phyloP scores from a whole-genome alignment of 2,113 vertebrate species.

The Poicephalus meyeri region DNA sequence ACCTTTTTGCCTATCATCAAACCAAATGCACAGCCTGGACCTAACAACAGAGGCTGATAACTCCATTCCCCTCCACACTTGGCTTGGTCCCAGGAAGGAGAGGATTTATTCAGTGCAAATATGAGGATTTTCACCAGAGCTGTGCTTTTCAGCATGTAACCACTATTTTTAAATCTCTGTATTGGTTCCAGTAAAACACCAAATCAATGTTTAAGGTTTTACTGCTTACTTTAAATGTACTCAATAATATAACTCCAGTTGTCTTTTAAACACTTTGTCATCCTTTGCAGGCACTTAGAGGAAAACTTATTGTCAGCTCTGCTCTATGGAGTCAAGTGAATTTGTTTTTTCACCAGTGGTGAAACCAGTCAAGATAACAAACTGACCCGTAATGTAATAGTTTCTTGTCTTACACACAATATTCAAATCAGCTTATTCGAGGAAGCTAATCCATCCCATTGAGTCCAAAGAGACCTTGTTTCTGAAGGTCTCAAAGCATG shows the following conservation, averaged over 20 bases:
- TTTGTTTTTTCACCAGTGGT: neutral
- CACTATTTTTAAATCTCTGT: neutral
- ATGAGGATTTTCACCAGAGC: neutral
- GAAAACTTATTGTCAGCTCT: neutral
- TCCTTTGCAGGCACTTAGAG: neutral
- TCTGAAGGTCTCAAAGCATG: neutral
- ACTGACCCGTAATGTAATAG: neutral
- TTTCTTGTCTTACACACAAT: neutral
- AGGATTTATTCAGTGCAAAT: neutral
- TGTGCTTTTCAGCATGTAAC: neutral
- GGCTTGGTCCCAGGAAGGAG: neutral
- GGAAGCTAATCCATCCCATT: neutral
- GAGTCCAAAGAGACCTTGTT: neutral
- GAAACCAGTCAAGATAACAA: slow-evolving; percentile 1
- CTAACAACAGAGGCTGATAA: neutral
- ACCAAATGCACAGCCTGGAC: neutral
- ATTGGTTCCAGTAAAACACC: neutral
- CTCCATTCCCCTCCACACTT: neutral
- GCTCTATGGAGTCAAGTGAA: neutral
- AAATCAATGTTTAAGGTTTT: slow-evolving; percentile 3
- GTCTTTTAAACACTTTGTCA: slow-evolving; percentile 16
- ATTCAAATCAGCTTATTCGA: neutral
- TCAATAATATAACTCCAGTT: neutral
- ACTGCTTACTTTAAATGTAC: neutral
- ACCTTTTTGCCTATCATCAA: too few species aligned